Percentiles rank a stretch among this genome's conserved stretches.
These are phyloP conservation scores for Perdita meconis DNA, from an alignment of 2,888 invertebrate genomes.

Conservation along the genomic window DNA sequence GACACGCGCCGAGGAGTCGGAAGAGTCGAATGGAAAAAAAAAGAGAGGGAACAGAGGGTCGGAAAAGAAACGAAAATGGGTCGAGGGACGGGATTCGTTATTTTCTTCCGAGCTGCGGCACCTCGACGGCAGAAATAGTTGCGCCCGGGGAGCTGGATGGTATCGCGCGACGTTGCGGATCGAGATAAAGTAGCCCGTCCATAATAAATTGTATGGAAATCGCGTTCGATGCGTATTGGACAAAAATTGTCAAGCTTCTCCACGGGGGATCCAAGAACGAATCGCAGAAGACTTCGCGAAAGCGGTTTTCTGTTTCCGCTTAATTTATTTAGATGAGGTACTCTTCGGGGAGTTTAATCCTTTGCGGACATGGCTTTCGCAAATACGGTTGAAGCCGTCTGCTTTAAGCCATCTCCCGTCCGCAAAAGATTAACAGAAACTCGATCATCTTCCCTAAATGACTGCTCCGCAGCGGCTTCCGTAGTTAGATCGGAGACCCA, in stretches of 20 bases:
- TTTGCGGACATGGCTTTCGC: too few relatives aligned
- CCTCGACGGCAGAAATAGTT: constrained; percentile 29
- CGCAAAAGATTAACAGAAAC: not conserved
- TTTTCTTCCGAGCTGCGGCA: constrained; percentile 47
- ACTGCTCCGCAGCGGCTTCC: constrained; percentile 4
- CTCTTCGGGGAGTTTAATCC: too few relatives aligned
- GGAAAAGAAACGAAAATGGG: constrained; percentile 48
- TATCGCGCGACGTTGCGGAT: constrained; percentile 39
- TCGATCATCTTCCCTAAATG: not conserved
- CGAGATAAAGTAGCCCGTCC: constrained; percentile 35
- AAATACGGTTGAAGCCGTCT: too few relatives aligned
- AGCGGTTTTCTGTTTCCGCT: too few relatives aligned
- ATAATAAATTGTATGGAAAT: constrained; percentile 43
- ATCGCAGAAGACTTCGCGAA: not conserved
- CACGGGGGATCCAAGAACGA: not conserved
- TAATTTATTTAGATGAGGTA: too few relatives aligned
- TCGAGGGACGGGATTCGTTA: constrained; percentile 61
- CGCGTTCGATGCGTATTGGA: constrained; percentile 20
- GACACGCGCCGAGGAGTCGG: constrained; percentile 37
- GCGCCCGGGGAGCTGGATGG: constrained; percentile 35
- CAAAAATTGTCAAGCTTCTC: not conserved
- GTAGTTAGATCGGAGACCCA: not conserved
- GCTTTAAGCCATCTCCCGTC: too few relatives aligned
- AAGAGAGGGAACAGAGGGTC: not conserved
- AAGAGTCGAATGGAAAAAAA: constrained; percentile 35